Evolutionary conservation across 37 sponge, comb jelly and placozoan species (phyloP).

Genomic region (Hexactinellida sp.): DNA sequence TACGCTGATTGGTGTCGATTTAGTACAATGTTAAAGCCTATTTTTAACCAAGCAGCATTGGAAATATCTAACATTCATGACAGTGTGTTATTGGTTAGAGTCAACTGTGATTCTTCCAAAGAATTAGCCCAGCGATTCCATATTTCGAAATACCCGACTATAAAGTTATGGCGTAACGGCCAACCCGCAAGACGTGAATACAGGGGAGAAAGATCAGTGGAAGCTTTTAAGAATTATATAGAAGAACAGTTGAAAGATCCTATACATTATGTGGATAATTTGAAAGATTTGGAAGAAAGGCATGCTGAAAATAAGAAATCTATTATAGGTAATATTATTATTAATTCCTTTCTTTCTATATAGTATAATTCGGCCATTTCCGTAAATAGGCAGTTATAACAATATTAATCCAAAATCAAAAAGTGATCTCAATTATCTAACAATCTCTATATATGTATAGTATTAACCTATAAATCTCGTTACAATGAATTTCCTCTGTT

Average conservation of each 20-base stretch:
- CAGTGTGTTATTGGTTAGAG: not conserved
- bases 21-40: slow-evolving; percentile 82
- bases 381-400: too few species aligned
- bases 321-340: not conserved
- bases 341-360: too few species aligned
- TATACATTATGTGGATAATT: slow-evolving; percentile 18
- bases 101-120: not conserved
- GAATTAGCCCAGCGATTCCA: slow-evolving; percentile 33
- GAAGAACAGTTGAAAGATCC: slow-evolving; percentile 42
- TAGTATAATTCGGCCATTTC: too few species aligned
- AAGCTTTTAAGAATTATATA: slow-evolving; percentile 38
- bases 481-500: too few species aligned
- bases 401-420: too few species aligned
- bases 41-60: slow-evolving; percentile 82
- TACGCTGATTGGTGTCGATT: slow-evolving; percentile 96
- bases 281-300: not conserved
- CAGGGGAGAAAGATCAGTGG: slow-evolving; percentile 55
- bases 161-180: slow-evolving; percentile 79
- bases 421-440: too few species aligned
- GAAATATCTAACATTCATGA: not conserved
- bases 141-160: slow-evolving; percentile 86
- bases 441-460: too few species aligned
- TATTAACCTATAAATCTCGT: too few species aligned
- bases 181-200: slow-evolving; percentile 62
- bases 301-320: not conserved